Conservation (phyloP, 2,113 vertebrate genomes). For the Ondatra zibethicus region DNA sequence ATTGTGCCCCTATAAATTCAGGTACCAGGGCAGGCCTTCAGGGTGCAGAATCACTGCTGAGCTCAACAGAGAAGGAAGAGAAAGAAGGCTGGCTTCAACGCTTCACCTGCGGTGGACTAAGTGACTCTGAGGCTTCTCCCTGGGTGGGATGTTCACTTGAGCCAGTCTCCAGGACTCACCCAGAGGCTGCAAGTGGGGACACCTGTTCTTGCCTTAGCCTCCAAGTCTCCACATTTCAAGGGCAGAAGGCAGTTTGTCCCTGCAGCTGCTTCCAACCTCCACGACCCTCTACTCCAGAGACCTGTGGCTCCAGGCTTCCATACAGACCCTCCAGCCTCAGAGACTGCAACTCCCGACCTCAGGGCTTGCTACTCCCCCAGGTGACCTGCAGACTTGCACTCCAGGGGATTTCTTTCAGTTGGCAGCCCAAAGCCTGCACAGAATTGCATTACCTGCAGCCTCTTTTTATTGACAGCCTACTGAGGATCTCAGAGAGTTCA, state of each 20-base stretch:
- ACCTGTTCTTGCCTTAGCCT: neutral
- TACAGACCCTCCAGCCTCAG: neutral
- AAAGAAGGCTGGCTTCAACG: neutral
- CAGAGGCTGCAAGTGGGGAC: neutral
- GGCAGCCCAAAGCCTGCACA: neutral
- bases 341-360: neutral
- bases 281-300: neutral
- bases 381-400: neutral
- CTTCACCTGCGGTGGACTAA: neutral
- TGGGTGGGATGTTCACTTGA: neutral
- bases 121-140: neutral
- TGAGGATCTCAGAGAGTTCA: neutral
- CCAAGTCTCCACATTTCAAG: neutral
- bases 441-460: neutral
- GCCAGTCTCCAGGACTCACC: neutral
- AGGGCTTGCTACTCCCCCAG: neutral
- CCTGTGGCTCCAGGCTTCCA: neutral
- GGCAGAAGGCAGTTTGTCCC: neutral
- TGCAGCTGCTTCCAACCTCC: neutral
- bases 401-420: neutral
- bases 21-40: neutral
- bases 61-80: neutral
- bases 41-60: neutral
- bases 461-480: neutral
- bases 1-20: neutral